phyloP scores from a whole-genome alignment of 2,888 invertebrate genomes.

The Oegoconia quadripuncta region DNA sequence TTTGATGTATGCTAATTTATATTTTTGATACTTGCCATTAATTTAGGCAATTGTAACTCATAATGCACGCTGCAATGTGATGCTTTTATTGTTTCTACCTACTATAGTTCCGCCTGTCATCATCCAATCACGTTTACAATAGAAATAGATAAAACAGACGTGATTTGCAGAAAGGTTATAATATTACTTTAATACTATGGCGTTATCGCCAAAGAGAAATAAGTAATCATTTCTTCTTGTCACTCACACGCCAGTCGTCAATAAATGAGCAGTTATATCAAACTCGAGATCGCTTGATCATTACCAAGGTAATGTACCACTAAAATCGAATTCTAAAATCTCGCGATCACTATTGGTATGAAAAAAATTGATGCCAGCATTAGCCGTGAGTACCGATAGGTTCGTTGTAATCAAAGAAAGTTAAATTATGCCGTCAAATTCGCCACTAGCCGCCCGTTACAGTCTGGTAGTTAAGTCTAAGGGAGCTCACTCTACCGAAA shows the following conservation, averaged over 20 bases:
- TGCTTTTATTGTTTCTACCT: constrained; percentile 1
- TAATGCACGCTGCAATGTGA: constrained; percentile 1
- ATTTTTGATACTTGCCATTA: constrained; percentile 2
- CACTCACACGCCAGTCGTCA: neutral
- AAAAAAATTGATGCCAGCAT: neutral
- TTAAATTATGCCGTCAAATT: constrained; percentile 39
- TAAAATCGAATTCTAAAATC: constrained; percentile 2
- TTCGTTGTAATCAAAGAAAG: constrained; percentile 5
- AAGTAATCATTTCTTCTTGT: too few relatives aligned
- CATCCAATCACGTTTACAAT: neutral
- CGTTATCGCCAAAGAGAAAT: too few relatives aligned
- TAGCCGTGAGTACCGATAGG: constrained; percentile 1
- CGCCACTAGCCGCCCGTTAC: constrained; percentile 34
- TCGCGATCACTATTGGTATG: neutral
- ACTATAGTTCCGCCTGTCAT: neutral
- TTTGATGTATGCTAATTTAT: neutral
- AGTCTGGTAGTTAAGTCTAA: constrained; percentile 35
- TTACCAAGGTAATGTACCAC: neutral
- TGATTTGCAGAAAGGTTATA: neutral
- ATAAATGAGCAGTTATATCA: neutral
- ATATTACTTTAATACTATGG: too few relatives aligned
- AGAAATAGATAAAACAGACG: neutral
- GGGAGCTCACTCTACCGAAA: constrained; percentile 36
- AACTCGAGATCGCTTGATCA: neutral
- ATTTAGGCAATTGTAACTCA: neutral